Percentiles rank a stretch among this genome's conserved stretches.
Evolutionary conservation across 2,797 vertebrate genomes (phyloP).

Genomic region (Thamnophis elegans): DNA sequence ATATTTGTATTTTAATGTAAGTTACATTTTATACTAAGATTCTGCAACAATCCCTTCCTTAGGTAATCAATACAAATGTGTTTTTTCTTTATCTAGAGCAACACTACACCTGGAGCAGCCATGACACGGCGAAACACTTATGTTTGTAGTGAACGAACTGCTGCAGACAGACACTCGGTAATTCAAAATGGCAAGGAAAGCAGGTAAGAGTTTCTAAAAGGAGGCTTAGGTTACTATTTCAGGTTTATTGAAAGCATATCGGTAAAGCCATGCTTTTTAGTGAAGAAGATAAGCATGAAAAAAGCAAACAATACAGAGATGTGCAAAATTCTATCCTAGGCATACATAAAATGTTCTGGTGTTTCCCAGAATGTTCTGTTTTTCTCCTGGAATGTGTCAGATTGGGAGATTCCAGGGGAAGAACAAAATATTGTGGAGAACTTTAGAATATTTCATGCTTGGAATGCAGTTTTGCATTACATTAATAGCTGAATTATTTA

Average conservation of each 20-base stretch:
- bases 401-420: neutral
- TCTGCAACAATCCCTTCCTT: neutral
- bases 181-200: slow-evolving; percentile 98
- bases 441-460: neutral
- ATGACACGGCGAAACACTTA: slow-evolving; percentile 98
- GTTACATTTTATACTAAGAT: neutral
- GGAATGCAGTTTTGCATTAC: neutral
- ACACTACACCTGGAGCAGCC: slow-evolving; percentile 85
- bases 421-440: neutral
- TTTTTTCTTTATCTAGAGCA: slow-evolving; percentile 78
- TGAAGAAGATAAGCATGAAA: slow-evolving; percentile 44
- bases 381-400: neutral
- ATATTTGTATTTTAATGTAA: neutral
- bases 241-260: neutral
- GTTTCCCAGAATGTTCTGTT: neutral
- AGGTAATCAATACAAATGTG: slow-evolving; percentile 34
- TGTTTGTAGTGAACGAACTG: slow-evolving; percentile 92
- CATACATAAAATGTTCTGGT: neutral
- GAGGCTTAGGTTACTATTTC: neutral
- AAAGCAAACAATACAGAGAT: neutral
- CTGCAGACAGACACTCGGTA: slow-evolving; percentile 90
- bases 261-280: neutral
- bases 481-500: neutral
- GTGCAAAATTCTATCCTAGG: neutral
- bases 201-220: slow-evolving; percentile 79